These are phyloP conservation scores for Erinaceus europaeus DNA, from an alignment of 2,113 vertebrate genomes.

Conservation along the genomic window DNA sequence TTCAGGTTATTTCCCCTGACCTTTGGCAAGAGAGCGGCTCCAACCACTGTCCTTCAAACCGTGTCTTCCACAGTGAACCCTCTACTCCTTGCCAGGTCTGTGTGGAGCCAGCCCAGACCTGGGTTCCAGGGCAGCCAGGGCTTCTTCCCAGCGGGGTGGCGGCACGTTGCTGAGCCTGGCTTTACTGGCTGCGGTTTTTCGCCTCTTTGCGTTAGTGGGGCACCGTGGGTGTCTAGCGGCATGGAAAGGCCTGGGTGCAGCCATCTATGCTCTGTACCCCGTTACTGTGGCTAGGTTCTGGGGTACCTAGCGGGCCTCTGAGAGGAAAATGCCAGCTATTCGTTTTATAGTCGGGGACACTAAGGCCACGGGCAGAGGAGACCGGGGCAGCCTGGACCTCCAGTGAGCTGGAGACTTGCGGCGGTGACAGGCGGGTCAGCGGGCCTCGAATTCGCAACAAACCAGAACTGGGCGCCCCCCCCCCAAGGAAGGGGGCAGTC, in stretches of 20 bases:
- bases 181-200: neutral
- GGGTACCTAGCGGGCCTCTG: fast-evolving
- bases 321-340: neutral
- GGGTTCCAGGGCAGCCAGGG: neutral
- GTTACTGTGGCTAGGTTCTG: neutral
- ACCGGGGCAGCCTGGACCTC: no score
- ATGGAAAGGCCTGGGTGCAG: fast-evolving
- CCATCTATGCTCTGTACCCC: no score
- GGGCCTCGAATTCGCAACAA: neutral
- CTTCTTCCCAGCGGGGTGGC: neutral
- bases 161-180: neutral
- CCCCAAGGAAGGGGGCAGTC: no score
- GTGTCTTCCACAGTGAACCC: neutral
- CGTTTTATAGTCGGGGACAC: neutral
- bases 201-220: neutral
- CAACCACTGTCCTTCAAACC: neutral
- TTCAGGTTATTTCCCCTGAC: neutral
- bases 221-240: fast-evolving
- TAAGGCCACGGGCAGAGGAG: no score
- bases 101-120: neutral
- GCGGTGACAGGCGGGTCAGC: neutral
- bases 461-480: neutral
- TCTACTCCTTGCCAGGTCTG: neutral
- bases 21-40: neutral
- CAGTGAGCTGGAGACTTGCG: no score